phyloP scores from a whole-genome alignment of 2,888 invertebrate species.

The Ephialtes manifestator region DNA sequence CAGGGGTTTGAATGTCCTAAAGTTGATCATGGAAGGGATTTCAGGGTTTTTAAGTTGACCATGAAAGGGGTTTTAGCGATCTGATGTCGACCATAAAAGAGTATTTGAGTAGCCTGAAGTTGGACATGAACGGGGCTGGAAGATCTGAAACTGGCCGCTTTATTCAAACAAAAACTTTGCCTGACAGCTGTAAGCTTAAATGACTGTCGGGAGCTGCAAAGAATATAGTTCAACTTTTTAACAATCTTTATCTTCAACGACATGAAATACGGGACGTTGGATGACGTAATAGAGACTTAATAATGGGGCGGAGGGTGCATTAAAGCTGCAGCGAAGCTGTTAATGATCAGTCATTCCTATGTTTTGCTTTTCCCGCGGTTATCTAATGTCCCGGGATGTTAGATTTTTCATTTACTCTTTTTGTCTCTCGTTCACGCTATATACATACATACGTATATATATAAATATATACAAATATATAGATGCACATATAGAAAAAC shows the following conservation, averaged over 20 bases:
- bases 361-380: slow-evolving; percentile 52
- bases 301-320: not conserved
- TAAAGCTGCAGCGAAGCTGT: not conserved
- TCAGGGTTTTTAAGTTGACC: no score
- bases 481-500: slow-evolving; percentile 63
- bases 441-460: slow-evolving; percentile 26
- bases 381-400: slow-evolving; percentile 75
- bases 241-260: not conserved
- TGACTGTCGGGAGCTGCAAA: no score
- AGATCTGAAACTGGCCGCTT: not conserved
- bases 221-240: no score
- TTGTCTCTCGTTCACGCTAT: slow-evolving; percentile 6
- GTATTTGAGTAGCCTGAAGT: no score
- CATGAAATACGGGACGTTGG: not conserved
- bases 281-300: not conserved
- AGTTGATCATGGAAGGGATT: no score
- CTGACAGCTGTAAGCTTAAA: no score
- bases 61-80: no score
- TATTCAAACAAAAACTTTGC: no score
- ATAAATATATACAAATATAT: slow-evolving; percentile 10
- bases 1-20: no score
- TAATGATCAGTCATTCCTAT: slow-evolving; percentile 22
- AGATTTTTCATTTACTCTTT: slow-evolving; percentile 33
- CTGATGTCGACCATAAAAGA: no score
- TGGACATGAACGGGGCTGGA: no score